These are phyloP conservation scores for Drosophila cardini DNA, from an alignment of 1,140 invertebrate species.

Conservation along the genomic window DNA sequence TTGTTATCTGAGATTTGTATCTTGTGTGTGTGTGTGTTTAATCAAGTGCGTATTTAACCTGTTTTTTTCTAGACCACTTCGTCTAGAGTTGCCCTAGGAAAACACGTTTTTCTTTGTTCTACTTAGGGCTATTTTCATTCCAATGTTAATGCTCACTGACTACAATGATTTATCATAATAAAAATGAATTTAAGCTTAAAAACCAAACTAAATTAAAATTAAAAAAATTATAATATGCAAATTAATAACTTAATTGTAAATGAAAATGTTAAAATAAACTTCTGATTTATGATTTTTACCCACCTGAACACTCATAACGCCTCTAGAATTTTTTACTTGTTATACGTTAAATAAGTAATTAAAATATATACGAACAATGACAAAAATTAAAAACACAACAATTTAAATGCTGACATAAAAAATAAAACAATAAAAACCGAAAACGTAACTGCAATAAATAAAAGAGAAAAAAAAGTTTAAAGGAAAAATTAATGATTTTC, in stretches of 20 bases:
- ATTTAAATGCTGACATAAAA: constrained; percentile 30
- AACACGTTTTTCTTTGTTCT: constrained; percentile 27
- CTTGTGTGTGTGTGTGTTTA: neutral
- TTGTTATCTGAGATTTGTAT: constrained; percentile 7
- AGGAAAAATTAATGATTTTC: constrained; percentile 48
- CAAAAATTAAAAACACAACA: constrained; percentile 42
- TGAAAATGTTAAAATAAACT: constrained; percentile 6
- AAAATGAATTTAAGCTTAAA: neutral
- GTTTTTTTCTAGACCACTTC: constrained; percentile 1
- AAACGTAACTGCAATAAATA: constrained; percentile 52
- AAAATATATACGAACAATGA: constrained; percentile 28
- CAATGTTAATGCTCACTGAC: constrained; percentile 44
- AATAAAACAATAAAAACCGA: constrained; percentile 34
- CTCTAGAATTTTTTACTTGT: constrained; percentile 34
- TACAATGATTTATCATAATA: constrained; percentile 24
- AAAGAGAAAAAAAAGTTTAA: constrained; percentile 26
- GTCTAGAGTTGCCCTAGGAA: neutral
- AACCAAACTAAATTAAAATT: neutral
- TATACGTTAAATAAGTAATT: constrained; percentile 39
- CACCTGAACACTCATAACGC: constrained; percentile 72
- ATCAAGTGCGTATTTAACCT: constrained; percentile 6
- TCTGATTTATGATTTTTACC: constrained; percentile 51
- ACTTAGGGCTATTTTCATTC: neutral
- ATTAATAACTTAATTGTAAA: constrained; percentile 1
- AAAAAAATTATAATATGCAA: neutral